Conservation (phyloP, 2,113 vertebrate species). For the Collichthys lucidus region DNA sequence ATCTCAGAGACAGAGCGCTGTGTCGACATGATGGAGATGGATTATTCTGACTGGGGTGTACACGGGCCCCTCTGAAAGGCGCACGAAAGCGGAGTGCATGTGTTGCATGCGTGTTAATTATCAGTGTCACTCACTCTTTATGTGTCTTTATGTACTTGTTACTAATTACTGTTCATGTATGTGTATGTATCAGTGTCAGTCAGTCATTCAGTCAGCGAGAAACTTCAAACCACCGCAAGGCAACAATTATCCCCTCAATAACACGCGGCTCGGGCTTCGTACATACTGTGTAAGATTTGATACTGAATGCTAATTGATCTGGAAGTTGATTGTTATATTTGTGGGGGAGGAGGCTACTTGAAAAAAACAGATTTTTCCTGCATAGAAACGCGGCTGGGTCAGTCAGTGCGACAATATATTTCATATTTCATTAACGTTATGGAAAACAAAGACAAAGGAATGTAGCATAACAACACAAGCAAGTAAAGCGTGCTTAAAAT, state of each 20-base stretch:
- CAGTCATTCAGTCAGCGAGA: slow-evolving; percentile 62
- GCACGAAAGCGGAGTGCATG: slow-evolving; percentile 58
- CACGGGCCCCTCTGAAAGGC: slow-evolving; percentile 54
- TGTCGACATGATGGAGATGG: slow-evolving; percentile 73
- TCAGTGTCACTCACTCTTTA: slow-evolving; percentile 78
- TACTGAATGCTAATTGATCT: slow-evolving; percentile 72
- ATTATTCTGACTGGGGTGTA: slow-evolving; percentile 70
- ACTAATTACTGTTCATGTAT: slow-evolving; percentile 76
- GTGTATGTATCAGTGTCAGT: slow-evolving; percentile 72
- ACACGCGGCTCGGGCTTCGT: slow-evolving; percentile 22
- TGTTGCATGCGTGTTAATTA: slow-evolving; percentile 69
- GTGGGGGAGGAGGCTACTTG: slow-evolving; percentile 29
- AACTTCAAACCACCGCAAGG: slow-evolving; percentile 67
- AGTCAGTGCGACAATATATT: slow-evolving; percentile 23
- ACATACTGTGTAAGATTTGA: slow-evolving; percentile 56
- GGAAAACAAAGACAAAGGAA: slow-evolving; percentile 29
- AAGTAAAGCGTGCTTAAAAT: neutral
- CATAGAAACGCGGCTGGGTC: slow-evolving; percentile 33
- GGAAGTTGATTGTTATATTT: slow-evolving; percentile 58
- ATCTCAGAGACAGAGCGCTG: slow-evolving; percentile 61
- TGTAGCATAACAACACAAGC: slow-evolving; percentile 11
- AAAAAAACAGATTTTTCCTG: slow-evolving; percentile 27
- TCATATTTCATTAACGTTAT: slow-evolving; percentile 38
- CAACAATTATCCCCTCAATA: slow-evolving; percentile 75
- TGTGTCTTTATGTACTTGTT: slow-evolving; percentile 72